Evolutionary conservation across 2,888 invertebrate genomes (phyloP).

Genomic region (Fragum whitleyi): DNA sequence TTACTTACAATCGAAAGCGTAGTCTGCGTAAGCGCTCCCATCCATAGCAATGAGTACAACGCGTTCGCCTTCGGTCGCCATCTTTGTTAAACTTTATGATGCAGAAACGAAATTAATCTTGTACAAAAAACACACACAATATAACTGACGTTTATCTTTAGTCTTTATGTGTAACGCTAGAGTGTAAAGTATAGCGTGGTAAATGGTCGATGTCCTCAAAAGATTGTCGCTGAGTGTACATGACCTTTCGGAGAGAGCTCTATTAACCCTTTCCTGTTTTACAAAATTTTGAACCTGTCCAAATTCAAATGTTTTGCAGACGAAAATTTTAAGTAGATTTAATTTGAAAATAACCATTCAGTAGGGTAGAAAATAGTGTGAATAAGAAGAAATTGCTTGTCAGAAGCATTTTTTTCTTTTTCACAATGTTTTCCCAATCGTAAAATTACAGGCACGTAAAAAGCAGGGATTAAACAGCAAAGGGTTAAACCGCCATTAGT

Average conservation of each 20-base stretch:
- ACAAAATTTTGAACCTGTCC: too few relatives aligned
- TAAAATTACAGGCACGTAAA: too few relatives aligned
- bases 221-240: not conserved
- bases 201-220: not conserved
- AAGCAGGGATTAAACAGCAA: too few relatives aligned
- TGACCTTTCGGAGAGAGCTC: not conserved
- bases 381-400: too few relatives aligned
- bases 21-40: slow-evolving; percentile 54
- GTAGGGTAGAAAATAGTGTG: too few relatives aligned
- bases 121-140: not conserved
- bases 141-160: not conserved
- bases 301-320: too few relatives aligned
- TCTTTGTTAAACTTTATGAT: not conserved
- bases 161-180: not conserved
- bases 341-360: too few relatives aligned
- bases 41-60: slow-evolving; percentile 55
- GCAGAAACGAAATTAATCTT: not conserved
- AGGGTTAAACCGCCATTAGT: too few relatives aligned
- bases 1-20: slow-evolving; percentile 63
- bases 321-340: too few relatives aligned
- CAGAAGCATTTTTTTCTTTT: too few relatives aligned
- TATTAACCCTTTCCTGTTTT: not conserved
- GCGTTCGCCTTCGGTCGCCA: slow-evolving; percentile 29
- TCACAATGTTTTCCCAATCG: too few relatives aligned
- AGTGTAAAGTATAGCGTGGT: not conserved